Conservation (phyloP, 2,113 vertebrate species). For the Zosterops hypoxanthus region DNA sequence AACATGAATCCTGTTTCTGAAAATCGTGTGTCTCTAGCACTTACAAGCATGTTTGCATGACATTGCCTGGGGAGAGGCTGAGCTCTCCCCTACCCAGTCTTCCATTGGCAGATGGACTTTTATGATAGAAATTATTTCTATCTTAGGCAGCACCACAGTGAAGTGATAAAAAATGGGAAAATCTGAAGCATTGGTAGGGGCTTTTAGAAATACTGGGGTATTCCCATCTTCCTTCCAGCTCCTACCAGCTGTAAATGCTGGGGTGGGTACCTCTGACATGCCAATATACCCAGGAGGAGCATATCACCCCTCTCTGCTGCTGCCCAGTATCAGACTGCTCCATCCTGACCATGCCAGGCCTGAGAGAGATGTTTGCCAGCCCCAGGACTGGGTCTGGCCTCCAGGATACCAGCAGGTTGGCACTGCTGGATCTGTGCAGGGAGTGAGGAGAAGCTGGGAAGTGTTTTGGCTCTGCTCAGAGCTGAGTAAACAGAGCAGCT, state of each 20-base stretch:
- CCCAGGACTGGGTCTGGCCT: background rate
- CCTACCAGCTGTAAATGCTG: background rate
- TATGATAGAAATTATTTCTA: background rate
- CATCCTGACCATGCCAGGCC: background rate
- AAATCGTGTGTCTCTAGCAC: background rate
- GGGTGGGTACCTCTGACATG: background rate
- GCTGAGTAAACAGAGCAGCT: background rate
- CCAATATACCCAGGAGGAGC: background rate
- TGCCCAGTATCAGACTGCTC: background rate
- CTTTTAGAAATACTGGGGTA: background rate
- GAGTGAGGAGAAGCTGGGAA: background rate
- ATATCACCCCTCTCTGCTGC: background rate
- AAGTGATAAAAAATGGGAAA: background rate
- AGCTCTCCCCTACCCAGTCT: background rate
- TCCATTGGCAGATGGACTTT: background rate
- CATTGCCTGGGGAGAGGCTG: background rate
- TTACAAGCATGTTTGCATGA: background rate
- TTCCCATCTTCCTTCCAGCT: background rate
- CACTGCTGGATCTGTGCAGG: background rate
- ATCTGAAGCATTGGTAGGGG: background rate
- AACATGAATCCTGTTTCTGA: background rate
- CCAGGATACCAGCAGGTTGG: background rate
- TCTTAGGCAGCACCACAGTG: background rate
- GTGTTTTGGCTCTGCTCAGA: background rate
- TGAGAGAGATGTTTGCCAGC: background rate